Base-by-base conservation (phyloP, 2,113 vertebrate species). In the Chaetorhynchus papuensis region DNA sequence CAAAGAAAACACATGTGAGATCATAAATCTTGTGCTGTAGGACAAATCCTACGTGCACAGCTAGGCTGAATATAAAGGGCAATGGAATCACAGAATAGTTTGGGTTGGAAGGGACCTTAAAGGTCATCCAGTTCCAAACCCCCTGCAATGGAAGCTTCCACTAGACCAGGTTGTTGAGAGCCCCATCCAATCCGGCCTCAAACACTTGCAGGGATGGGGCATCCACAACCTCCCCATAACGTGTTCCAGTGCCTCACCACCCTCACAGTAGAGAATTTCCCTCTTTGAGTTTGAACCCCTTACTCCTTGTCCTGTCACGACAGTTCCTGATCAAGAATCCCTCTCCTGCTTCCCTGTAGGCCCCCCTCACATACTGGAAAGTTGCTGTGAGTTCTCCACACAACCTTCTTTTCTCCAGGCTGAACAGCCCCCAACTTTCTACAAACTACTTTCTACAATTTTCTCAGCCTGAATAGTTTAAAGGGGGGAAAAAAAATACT, bases 101-200 rank as follows among this genome's bases (percentile, higher is more conserved):
- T 56, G 56, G 35, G 22, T 19, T 42, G 49, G 41, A 70, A 70
- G 12, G 41, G 14, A 49, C 26, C 49, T 77, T 70, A 28, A 63
- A 41, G 30, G 24, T 37, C 41, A 42, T 24, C 41, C 64, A 61
- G 31, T 56, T 54, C 18, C 79, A 54, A 1, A 5, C 21, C n/a
- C 35, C 13, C 28, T 75, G 30, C 53, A n/a, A 12, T 15, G 61
- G 61, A 82, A 31, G 24, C 30, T 61, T 54, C 42, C 63, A 69
- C 30, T 9, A 41, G 21, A n/a, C 9, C 53, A 61, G 14, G 15
- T 1, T 45, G 14, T 23, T 61, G 8, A 83, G 41, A 54, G 15
- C 6, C 7, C 41, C 63, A 56, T 54, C 70, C 54, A 49, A 1
- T 1, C 41, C 42, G 47, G 10, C 35, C 54, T 20, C 2, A 0